These are phyloP conservation scores for Protonemura montana DNA, from an alignment of 2,888 invertebrate species.

Conservation along the genomic window DNA sequence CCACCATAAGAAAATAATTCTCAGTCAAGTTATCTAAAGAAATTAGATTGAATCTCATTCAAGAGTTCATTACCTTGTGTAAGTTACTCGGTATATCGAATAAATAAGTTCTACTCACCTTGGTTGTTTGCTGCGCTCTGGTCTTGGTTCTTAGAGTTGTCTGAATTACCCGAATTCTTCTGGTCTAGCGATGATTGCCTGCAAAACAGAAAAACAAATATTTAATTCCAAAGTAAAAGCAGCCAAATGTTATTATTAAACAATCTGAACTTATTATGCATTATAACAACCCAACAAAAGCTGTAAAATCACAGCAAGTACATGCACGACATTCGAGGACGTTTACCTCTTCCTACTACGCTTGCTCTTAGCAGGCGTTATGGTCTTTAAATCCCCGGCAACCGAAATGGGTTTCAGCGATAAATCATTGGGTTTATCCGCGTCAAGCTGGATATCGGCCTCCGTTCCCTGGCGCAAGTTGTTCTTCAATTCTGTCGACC, in stretches of 20 bases:
- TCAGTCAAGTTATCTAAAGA: too few species aligned
- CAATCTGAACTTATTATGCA: too few species aligned
- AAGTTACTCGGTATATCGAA: too few species aligned
- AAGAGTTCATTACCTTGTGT: too few species aligned
- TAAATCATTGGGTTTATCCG: constrained; percentile 25
- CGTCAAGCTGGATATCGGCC: not conserved
- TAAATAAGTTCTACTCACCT: constrained; percentile 56
- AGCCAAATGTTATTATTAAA: too few species aligned
- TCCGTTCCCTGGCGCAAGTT: not conserved
- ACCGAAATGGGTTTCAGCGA: not conserved
- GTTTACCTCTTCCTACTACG: constrained; percentile 26
- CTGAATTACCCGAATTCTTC: constrained; percentile 64
- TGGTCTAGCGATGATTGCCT: constrained; percentile 65
- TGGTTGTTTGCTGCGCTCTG: constrained; percentile 63
- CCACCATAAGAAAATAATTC: too few species aligned
- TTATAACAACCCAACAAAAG: too few species aligned
- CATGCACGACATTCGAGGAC: too few species aligned
- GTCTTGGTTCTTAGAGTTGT: constrained; percentile 63
- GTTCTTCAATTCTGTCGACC: constrained; percentile 14
- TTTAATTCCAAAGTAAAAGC: too few species aligned
- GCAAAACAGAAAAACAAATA: constrained; percentile 50
- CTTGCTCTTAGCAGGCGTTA: constrained; percentile 33
- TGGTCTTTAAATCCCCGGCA: not conserved
- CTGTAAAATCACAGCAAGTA: too few species aligned
- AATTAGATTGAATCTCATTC: too few species aligned